Conservation (phyloP, 92 coral and sea anemone species). For the Scolanthus callimorphus region DNA sequence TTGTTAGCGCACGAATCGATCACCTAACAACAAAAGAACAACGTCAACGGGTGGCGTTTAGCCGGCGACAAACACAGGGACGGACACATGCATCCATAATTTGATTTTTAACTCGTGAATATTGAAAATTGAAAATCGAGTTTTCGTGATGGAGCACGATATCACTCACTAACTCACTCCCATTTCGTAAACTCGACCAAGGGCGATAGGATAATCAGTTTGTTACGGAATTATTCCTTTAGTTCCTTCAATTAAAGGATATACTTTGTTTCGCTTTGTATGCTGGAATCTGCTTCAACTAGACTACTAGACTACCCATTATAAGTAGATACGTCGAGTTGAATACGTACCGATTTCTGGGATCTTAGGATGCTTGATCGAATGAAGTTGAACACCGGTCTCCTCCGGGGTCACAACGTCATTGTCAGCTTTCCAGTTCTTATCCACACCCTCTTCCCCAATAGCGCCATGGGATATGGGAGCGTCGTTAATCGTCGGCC, state of each 20-base stretch:
- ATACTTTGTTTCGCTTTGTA: too few relatives aligned
- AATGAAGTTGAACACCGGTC: background rate
- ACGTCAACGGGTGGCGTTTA: background rate
- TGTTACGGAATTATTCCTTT: background rate
- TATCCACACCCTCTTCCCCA: conserved; percentile 32
- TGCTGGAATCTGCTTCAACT: too few relatives aligned
- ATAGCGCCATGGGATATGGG: conserved; percentile 71
- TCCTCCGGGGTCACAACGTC: background rate
- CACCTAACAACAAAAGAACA: background rate
- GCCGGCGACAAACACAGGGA: background rate
- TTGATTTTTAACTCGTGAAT: too few relatives aligned
- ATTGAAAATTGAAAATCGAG: too few relatives aligned
- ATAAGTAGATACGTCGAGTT: too few relatives aligned
- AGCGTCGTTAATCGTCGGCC: conserved; percentile 84
- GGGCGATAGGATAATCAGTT: too few relatives aligned
- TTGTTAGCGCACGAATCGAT: background rate
- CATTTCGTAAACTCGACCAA: too few relatives aligned
- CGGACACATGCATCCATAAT: background rate
- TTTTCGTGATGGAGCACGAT: too few relatives aligned
- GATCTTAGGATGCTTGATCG: background rate
- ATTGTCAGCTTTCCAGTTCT: background rate
- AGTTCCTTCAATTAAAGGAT: too few relatives aligned
- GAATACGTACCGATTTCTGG: background rate
- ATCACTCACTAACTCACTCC: too few relatives aligned
- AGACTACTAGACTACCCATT: too few relatives aligned